Conservation (phyloP, 2,113 vertebrate genomes). For the Tylochromis polylepis region DNA sequence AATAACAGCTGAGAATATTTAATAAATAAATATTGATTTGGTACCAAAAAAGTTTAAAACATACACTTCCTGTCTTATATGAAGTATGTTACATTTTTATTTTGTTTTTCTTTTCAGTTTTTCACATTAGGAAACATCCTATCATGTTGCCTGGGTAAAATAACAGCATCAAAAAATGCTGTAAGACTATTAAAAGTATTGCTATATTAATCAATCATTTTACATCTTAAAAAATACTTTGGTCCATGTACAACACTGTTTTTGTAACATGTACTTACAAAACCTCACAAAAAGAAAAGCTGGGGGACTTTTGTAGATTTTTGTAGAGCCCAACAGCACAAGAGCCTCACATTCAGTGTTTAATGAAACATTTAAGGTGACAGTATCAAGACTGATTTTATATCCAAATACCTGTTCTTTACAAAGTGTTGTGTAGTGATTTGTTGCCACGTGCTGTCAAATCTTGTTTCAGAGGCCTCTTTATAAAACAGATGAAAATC, state of each 20-base stretch:
- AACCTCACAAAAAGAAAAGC: background rate
- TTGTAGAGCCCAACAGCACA: background rate
- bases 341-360: background rate
- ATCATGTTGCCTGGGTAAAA: background rate
- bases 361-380: background rate
- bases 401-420: background rate
- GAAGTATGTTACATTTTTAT: background rate
- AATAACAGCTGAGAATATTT: background rate
- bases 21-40: background rate
- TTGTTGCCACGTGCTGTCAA: background rate
- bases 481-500: background rate
- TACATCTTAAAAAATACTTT: background rate
- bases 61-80: background rate
- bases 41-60: background rate
- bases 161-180: background rate
- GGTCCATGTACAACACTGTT: background rate
- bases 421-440: background rate
- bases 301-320: background rate
- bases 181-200: too few relatives aligned
- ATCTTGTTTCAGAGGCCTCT: background rate
- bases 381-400: background rate
- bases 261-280: background rate
- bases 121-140: background rate
- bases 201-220: background rate
- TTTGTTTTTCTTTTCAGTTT: background rate